phyloP scores from a whole-genome alignment of 2,797 vertebrate species.

The Galagoides demidoff region DNA sequence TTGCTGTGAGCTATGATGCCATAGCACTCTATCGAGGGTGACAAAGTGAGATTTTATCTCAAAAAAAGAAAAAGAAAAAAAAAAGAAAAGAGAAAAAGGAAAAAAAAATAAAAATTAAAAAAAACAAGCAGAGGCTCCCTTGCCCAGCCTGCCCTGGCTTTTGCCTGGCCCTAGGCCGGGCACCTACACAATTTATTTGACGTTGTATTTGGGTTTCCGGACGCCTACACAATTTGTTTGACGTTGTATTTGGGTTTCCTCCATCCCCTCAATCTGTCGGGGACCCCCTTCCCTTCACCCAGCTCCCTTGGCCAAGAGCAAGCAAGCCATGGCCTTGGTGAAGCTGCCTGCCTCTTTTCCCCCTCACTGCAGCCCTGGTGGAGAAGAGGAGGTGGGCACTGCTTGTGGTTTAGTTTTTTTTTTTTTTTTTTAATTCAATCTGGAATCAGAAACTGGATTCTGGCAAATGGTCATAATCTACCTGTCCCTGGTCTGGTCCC shows the following conservation, averaged over 20 bases:
- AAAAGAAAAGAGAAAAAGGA: too few relatives aligned
- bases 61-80: too few relatives aligned
- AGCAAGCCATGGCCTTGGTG: slow-evolving; percentile 68
- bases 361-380: slow-evolving; percentile 61
- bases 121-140: slow-evolving; percentile 73
- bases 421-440: slow-evolving; percentile 67
- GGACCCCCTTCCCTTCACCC: slow-evolving; percentile 77
- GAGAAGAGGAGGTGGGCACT: slow-evolving; percentile 63
- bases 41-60: too few relatives aligned
- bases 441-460: slow-evolving; percentile 80
- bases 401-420: slow-evolving; percentile 72
- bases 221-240: slow-evolving; percentile 74
- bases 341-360: slow-evolving; percentile 62
- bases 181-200: slow-evolving; percentile 16
- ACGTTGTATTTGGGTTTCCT: slow-evolving; percentile 83
- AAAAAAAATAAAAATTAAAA: too few relatives aligned
- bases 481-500: slow-evolving; percentile 58
- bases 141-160: slow-evolving; percentile 69
- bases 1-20: too few relatives aligned
- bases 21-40: too few relatives aligned
- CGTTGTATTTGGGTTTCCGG: too few relatives aligned
- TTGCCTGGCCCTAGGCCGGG: slow-evolving; percentile 72
- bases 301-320: slow-evolving; percentile 72
- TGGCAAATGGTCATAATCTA: slow-evolving; percentile 69
- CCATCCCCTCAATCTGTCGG: slow-evolving; percentile 66